A percentile compares a stretch with the other conserved stretches of the same genome.
phyloP scores from a whole-genome alignment of 2,797 vertebrate species.

The Coreius guichenoti region DNA sequence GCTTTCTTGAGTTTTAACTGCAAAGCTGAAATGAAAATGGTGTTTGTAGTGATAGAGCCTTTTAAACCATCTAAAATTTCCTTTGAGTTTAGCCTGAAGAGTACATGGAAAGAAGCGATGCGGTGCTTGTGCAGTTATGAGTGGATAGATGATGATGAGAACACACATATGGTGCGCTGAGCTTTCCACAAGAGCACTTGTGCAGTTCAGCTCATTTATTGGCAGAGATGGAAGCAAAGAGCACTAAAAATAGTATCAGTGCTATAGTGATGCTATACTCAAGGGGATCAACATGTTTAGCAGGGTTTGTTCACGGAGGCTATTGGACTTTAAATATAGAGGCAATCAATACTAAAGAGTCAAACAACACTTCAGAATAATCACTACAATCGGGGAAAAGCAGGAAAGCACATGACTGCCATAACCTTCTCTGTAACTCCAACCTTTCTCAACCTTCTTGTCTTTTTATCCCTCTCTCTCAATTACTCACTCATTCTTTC shows the following conservation, averaged over 20 bases:
- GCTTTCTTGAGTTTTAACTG: background rate
- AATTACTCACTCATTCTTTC: background rate
- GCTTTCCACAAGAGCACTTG: background rate
- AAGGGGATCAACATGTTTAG: constrained; percentile 13
- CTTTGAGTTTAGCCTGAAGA: background rate
- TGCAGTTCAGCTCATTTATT: background rate
- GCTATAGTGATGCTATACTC: background rate
- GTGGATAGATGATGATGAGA: constrained; percentile 9
- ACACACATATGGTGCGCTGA: background rate
- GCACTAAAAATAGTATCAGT: background rate
- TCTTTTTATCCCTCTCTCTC: background rate
- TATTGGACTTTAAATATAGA: constrained; percentile 21
- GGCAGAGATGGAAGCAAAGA: background rate
- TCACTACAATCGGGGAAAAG: constrained; percentile 2
- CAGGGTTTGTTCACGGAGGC: background rate
- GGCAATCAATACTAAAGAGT: constrained; percentile 19
- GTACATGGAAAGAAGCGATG: background rate
- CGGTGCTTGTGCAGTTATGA: background rate
- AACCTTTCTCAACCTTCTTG: background rate
- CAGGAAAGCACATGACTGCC: background rate
- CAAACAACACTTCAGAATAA: constrained; percentile 35
- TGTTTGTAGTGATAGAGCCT: background rate
- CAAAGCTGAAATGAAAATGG: constrained; percentile 2
- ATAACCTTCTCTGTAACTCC: constrained; percentile 11
- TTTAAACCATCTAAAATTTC: constrained; percentile 21